phyloP scores from a whole-genome alignment of 2,888 invertebrate genomes.

The Ornithoptera priamus region DNA sequence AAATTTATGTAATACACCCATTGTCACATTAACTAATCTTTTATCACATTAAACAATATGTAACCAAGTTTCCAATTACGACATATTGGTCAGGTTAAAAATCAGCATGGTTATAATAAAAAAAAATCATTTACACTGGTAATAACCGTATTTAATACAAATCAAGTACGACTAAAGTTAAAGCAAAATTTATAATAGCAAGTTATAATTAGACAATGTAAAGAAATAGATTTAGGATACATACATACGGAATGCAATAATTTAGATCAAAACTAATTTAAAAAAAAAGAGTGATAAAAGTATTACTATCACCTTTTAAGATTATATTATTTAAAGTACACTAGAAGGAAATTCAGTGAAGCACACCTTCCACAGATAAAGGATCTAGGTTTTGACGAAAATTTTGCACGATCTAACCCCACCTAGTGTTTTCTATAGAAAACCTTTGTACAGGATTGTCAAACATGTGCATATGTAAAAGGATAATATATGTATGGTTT shows the following conservation, averaged over 20 bases:
- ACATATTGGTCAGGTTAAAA: too few relatives aligned
- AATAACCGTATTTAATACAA: too few relatives aligned
- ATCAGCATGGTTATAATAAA: too few relatives aligned
- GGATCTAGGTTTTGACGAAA: conserved; percentile 20
- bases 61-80: too few relatives aligned
- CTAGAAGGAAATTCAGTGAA: background rate
- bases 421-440: conserved; percentile 54
- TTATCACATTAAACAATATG: too few relatives aligned
- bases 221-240: too few relatives aligned
- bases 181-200: too few relatives aligned
- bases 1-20: background rate
- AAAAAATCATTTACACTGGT: too few relatives aligned
- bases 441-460: conserved; percentile 37
- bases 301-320: background rate
- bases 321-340: background rate
- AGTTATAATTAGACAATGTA: too few relatives aligned
- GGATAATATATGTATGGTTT: conserved; percentile 25
- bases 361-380: conserved; percentile 6
- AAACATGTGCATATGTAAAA: conserved; percentile 32
- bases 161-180: too few relatives aligned
- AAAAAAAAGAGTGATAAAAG: background rate
- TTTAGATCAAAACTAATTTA: background rate
- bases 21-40: too few relatives aligned
- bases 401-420: conserved; percentile 64
- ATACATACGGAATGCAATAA: conserved; percentile 6